Conservation (phyloP, 1,140 invertebrate species). For the Listronotus oregonensis region DNA sequence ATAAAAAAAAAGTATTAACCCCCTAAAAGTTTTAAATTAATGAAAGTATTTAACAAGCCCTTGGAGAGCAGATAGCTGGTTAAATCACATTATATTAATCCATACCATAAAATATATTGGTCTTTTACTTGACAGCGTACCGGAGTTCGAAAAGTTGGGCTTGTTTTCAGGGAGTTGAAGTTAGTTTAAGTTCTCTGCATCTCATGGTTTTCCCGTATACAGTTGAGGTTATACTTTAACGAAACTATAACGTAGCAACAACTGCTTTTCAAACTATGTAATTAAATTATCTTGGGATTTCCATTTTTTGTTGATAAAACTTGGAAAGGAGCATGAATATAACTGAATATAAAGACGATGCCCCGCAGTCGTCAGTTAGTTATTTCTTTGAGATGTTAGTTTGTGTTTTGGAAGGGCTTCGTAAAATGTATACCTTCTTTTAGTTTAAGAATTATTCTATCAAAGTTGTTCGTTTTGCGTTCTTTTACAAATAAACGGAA, state of each 20-base stretch:
- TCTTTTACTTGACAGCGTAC: constrained; percentile 18
- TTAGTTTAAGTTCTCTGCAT: constrained; percentile 21
- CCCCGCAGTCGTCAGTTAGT: constrained; percentile 19
- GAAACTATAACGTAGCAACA: constrained; percentile 22
- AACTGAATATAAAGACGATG: constrained; percentile 26
- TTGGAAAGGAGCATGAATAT: constrained; percentile 11
- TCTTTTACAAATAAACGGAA: no score
- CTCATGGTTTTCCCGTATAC: constrained; percentile 12
- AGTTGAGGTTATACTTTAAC: constrained; percentile 8
- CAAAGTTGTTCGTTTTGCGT: background rate
- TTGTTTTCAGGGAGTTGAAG: constrained; percentile 16
- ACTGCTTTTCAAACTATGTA: constrained; percentile 24
- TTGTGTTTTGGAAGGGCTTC: constrained; percentile 15
- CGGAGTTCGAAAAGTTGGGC: constrained; percentile 12
- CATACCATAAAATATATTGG: constrained; percentile 15
- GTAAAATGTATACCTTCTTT: background rate
- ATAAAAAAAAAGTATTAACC: no score
- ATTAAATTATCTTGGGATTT: constrained; percentile 21
- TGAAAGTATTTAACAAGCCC: background rate
- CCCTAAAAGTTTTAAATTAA: no score
- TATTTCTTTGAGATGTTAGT: constrained; percentile 21
- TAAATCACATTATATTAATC: constrained; percentile 23
- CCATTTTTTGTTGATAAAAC: constrained; percentile 8
- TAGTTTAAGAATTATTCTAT: constrained; percentile 11
- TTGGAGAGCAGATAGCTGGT: constrained; percentile 2